Percentiles rank a stretch among this genome's conserved stretches.
Conservation (phyloP, 2,113 vertebrate genomes). For the Xiphorhynchus elegans region DNA sequence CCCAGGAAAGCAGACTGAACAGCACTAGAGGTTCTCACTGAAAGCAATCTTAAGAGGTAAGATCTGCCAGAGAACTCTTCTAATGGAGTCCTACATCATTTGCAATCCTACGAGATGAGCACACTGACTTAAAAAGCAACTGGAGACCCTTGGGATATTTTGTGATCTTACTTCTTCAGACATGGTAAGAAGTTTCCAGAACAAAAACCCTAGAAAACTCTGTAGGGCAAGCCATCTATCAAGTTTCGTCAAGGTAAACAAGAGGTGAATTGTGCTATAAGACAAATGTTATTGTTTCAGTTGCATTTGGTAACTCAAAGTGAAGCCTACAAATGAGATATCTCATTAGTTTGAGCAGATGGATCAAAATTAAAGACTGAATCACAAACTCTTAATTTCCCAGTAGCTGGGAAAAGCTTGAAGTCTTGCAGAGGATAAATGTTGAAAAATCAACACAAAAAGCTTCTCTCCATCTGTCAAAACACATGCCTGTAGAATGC, state of each 20-base stretch:
- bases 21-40: neutral
- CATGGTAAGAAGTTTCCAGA: neutral
- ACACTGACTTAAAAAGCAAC: conserved; percentile 2
- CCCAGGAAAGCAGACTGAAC: neutral
- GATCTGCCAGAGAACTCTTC: neutral
- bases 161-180: conserved; percentile 41
- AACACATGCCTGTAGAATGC: conserved; percentile 75
- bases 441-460: conserved; percentile 80
- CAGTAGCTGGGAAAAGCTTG: conserved; percentile 79
- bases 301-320: conserved; percentile 78
- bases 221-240: conserved; percentile 63
- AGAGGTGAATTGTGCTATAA: conserved; percentile 61
- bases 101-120: neutral
- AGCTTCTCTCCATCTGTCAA: conserved; percentile 83
- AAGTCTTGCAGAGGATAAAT: conserved; percentile 80
- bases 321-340: conserved; percentile 76
- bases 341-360: conserved; percentile 90
- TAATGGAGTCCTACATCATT: neutral
- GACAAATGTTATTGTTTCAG: conserved; percentile 73
- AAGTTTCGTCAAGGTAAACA: conserved; percentile 66
- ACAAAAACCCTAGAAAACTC: conserved; percentile 18
- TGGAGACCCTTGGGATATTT: conserved; percentile 27
- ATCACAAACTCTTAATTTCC: conserved; percentile 86
- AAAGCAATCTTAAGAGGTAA: neutral
- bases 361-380: conserved; percentile 89